Conservation (phyloP, 2,888 invertebrate genomes). For the Acanthosepion pharaonis region DNA sequence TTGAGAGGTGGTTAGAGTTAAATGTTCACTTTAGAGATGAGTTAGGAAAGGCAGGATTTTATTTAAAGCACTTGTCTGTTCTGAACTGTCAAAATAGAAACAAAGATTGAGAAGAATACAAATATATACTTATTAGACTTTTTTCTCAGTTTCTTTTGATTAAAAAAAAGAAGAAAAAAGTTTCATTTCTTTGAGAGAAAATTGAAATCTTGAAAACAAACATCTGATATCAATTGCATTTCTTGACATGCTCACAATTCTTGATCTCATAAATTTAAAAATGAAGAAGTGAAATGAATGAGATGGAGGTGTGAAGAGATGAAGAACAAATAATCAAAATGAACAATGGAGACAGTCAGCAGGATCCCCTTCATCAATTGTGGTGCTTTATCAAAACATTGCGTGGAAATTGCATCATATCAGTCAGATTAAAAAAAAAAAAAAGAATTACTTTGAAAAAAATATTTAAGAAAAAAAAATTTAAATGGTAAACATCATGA, state of each 20-base stretch:
- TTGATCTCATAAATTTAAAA: neutral
- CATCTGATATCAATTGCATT: neutral
- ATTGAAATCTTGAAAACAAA: neutral
- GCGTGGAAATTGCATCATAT: neutral
- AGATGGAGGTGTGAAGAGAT: neutral
- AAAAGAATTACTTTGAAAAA: neutral
- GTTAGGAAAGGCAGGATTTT: too few species aligned
- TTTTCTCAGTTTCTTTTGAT: neutral
- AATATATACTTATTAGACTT: neutral
- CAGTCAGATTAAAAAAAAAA: neutral
- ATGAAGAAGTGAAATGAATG: neutral
- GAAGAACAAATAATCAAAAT: neutral
- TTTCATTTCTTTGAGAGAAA: neutral
- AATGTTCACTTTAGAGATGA: too few species aligned
- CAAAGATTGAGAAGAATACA: too few species aligned
- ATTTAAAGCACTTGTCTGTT: neutral
- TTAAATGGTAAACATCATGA: neutral
- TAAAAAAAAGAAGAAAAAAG: neutral
- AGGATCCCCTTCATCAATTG: neutral
- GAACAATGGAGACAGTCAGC: neutral
- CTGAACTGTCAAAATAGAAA: neutral
- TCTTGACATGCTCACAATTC: neutral
- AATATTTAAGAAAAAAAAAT: neutral
- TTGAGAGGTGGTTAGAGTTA: too few species aligned
- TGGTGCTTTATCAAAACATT: neutral